Percentiles rank a stretch among this genome's conserved stretches.
Evolutionary conservation across 2,888 invertebrate species (phyloP).

Genomic region (Nyleta sp.): DNA sequence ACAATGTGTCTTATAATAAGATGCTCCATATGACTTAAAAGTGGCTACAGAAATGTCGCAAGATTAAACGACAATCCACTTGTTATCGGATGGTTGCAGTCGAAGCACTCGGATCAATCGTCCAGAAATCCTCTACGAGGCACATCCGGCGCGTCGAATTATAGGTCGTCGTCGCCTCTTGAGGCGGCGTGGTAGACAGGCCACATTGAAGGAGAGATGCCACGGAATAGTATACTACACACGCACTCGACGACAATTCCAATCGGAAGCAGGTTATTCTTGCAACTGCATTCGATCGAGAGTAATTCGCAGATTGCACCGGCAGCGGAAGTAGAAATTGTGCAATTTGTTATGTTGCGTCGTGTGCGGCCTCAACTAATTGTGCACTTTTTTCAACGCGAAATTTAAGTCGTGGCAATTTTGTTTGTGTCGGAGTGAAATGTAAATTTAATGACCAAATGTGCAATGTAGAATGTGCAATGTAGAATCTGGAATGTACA

Average conservation of each 20-base stretch:
- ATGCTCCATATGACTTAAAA: no score
- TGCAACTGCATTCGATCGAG: constrained; percentile 52
- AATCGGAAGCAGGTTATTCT: constrained; percentile 79
- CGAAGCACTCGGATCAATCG: constrained; percentile 74
- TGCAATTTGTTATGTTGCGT: constrained; percentile 6
- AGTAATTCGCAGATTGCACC: constrained; percentile 53
- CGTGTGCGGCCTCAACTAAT: not conserved
- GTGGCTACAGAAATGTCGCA: not conserved
- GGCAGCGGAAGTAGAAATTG: constrained; percentile 50
- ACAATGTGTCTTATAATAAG: no score
- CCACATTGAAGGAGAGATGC: constrained; percentile 63
- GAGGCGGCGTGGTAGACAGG: constrained; percentile 61
- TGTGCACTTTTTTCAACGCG: not conserved
- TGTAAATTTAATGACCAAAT: no score
- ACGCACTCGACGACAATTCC: constrained; percentile 72
- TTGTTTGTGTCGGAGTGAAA: no score
- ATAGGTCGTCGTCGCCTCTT: constrained; percentile 75
- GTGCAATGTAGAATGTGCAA: no score
- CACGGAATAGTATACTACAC: constrained; percentile 49
- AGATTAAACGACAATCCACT: constrained; percentile 1
- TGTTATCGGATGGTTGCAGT: constrained; percentile 19
- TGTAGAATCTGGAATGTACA: no score
- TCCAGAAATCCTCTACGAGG: constrained; percentile 81
- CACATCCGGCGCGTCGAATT: constrained; percentile 78
- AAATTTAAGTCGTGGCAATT: no score